Conservation (phyloP, 2,888 invertebrate genomes). For the Flexamia atlantica region DNA sequence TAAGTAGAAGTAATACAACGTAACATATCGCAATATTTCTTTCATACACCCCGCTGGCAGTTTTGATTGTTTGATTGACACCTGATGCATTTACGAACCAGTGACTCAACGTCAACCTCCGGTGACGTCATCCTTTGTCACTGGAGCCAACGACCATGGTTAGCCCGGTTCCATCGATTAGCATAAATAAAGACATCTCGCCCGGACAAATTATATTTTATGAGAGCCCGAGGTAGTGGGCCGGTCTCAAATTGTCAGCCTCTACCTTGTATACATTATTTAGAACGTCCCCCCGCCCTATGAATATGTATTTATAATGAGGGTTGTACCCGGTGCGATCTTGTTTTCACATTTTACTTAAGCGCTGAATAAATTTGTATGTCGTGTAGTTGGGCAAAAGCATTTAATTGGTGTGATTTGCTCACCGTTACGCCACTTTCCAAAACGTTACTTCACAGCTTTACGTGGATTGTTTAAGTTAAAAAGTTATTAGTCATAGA, state of each 20-base stretch:
- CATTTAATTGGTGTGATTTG: neutral
- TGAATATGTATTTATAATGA: constrained; percentile 42
- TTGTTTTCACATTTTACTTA: constrained; percentile 50
- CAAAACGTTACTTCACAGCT: neutral
- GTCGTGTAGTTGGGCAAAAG: constrained; percentile 6
- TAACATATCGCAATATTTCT: too few species aligned
- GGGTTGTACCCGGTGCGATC: constrained; percentile 35
- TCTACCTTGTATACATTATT: constrained; percentile 46
- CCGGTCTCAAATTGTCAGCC: constrained; percentile 48
- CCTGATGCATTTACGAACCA: neutral
- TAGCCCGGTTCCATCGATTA: constrained; percentile 40
- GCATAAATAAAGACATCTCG: constrained; percentile 58
- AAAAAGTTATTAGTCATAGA: too few species aligned
- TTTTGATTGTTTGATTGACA: neutral
- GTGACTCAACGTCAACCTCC: constrained; percentile 14
- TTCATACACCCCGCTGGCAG: too few species aligned
- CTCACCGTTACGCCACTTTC: neutral
- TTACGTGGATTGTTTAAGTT: too few species aligned
- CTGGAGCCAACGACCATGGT: constrained; percentile 30
- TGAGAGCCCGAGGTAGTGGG: constrained; percentile 8
- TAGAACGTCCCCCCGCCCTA: constrained; percentile 21
- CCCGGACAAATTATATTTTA: constrained; percentile 49
- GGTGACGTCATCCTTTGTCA: constrained; percentile 43
- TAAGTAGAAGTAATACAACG: too few species aligned
- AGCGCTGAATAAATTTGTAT: constrained; percentile 35